Conservation (phyloP, 1,140 invertebrate genomes). For the Drosophila neocordata region DNA sequence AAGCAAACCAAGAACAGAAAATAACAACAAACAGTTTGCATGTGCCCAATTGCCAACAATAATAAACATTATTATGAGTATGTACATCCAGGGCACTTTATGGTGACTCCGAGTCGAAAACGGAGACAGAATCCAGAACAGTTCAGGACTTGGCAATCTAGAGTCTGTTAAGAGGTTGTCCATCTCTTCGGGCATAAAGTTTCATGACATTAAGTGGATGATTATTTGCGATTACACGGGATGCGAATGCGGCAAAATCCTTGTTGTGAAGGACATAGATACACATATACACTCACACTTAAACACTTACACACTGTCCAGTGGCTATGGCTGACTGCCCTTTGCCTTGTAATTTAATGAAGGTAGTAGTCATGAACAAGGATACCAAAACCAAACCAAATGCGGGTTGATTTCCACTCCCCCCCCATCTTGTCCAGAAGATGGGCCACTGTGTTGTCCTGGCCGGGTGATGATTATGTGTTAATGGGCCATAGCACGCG, state of each 20-base stretch:
- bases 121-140: constrained; percentile 4
- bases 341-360: constrained; percentile 65
- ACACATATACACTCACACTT: constrained; percentile 24
- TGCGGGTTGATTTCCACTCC: constrained; percentile 25
- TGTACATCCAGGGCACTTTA: constrained; percentile 48
- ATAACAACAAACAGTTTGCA: constrained; percentile 40
- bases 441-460: not conserved
- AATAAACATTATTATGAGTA: constrained; percentile 76
- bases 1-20: constrained; percentile 25
- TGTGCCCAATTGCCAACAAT: constrained; percentile 62
- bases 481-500: constrained; percentile 67
- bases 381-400: constrained; percentile 20
- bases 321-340: constrained; percentile 34
- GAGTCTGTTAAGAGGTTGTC: constrained; percentile 36
- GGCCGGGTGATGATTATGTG: constrained; percentile 63
- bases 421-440: constrained; percentile 5
- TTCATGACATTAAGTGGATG: constrained; percentile 78
- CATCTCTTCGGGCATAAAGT: constrained; percentile 70
- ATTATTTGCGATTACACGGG: constrained; percentile 78
- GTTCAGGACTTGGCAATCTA: not conserved
- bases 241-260: constrained; percentile 61
- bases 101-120: constrained; percentile 47
- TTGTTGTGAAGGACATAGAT: constrained; percentile 63
- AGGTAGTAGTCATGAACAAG: constrained; percentile 41
- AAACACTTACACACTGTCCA: not conserved